Conservation (phyloP, 2,888 invertebrate species). For the Colletes collaris region DNA sequence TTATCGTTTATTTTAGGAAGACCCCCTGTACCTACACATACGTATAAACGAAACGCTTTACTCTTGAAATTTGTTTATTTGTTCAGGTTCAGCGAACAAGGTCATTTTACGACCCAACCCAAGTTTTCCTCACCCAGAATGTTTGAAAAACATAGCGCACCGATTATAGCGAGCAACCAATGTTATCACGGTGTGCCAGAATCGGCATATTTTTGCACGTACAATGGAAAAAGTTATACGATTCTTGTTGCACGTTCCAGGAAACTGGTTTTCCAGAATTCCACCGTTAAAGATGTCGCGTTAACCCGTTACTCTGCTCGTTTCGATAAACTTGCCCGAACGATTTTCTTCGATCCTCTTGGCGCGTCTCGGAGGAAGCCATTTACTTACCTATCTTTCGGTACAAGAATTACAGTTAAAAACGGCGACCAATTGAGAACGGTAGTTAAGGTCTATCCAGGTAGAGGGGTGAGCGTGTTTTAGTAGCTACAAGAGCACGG, state of each 20-base stretch:
- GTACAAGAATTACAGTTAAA: slow-evolving; percentile 60
- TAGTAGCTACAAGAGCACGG: slow-evolving; percentile 61
- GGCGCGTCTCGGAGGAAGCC: slow-evolving; percentile 8
- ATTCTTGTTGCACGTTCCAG: background rate
- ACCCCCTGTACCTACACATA: too few relatives aligned
- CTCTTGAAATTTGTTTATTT: too few relatives aligned
- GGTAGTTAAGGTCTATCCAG: slow-evolving; percentile 37
- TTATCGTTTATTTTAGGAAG: too few relatives aligned
- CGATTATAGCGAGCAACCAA: too few relatives aligned
- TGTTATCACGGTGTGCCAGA: too few relatives aligned
- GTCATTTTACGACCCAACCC: too few relatives aligned
- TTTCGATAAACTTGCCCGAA: slow-evolving; percentile 12
- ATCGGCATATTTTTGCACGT: too few relatives aligned
- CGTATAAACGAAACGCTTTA: too few relatives aligned
- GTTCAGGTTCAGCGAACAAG: too few relatives aligned
- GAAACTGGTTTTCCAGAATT: background rate
- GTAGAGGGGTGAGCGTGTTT: slow-evolving; percentile 63
- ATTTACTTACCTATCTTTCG: slow-evolving; percentile 46
- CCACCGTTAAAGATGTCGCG: background rate
- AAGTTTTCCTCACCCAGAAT: too few relatives aligned
- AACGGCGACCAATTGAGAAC: slow-evolving; percentile 53
- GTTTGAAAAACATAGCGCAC: too few relatives aligned
- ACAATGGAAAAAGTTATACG: background rate
- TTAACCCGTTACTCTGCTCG: background rate
- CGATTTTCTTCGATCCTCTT: slow-evolving; percentile 14